Evolutionary conservation across 2,113 vertebrate species (phyloP), one percentile per base, ranked within the genome.

Genomic region (Calidris pygmaea): DNA sequence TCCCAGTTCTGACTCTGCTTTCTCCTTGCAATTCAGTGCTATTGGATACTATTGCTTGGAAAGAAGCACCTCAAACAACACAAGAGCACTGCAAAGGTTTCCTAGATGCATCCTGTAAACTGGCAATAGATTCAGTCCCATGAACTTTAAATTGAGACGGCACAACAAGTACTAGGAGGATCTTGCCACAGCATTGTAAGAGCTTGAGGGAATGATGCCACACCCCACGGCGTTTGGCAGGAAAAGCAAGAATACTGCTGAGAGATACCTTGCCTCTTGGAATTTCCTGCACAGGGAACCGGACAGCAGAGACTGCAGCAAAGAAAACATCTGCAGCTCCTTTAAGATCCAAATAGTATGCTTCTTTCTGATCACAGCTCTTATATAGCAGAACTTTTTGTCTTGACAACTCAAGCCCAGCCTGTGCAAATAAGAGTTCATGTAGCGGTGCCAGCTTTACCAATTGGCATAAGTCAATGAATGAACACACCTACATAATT

Each of bases 221-320:
- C 27, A 32, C 16, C 14, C 34, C 12, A 10, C 0, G 1, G 19
- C 3, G 7, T 18, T 48, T 2, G 2, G 34, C 34, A 72, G 21
- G 58, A 35, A 62, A 63, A 87, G 39, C 21, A 91, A 35, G 4
- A 71, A 21, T 30, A 55, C 20, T 59, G 68, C n/a, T 72, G 63
- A 75, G 50, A 78, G 15, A 27, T 9, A 59, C 6, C 41, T 55
- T 32, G 47, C 2, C 0, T 11, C 58, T 53, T 7, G 0, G 58
- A 43, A 73, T 23, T 55, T 73, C 79, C 35, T 37, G 7, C 37
- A 27, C 37, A 55, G 45, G 77, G 50, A 80, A 59, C 0, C 1
- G 14, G 16, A 58, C 21, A 67, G 56, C 27, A 58, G 45, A 85
- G 62, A 67, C 34, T 11, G 24, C 1, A 3, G 24, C 29, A 48